These are phyloP conservation scores for Sarcophaga caerulescens DNA, from an alignment of 2,888 invertebrate genomes.

Conservation along the genomic window DNA sequence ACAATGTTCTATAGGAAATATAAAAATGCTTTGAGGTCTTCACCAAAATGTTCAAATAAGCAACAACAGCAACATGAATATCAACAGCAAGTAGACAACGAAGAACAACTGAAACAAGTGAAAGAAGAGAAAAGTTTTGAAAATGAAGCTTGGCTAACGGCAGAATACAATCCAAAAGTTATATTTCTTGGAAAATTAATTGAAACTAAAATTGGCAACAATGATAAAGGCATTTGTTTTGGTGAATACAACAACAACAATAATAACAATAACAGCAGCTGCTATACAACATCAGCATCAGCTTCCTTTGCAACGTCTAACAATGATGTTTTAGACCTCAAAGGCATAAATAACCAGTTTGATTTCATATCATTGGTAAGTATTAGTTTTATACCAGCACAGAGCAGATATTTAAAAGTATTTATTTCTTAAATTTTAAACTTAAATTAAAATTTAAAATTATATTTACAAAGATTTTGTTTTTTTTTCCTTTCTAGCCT, in stretches of 20 bases:
- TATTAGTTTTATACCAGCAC: conserved; percentile 39
- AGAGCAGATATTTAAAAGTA: conserved; percentile 1
- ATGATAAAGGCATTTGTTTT: conserved; percentile 49
- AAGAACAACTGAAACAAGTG: conserved; percentile 16
- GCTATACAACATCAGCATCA: conserved; percentile 57
- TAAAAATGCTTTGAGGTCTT: conserved; percentile 70
- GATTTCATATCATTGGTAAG: conserved; percentile 67
- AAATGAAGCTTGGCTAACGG: conserved; percentile 69
- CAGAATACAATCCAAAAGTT: conserved; percentile 73
- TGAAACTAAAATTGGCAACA: conserved; percentile 78
- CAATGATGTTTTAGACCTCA: conserved; percentile 60
- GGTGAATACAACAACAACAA: conserved; percentile 57
- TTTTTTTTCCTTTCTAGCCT: conserved; percentile 69
- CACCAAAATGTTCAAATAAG: conserved; percentile 4
- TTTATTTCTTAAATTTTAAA: conserved; percentile 6
- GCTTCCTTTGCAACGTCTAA: conserved; percentile 47
- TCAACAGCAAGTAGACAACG: conserved; percentile 7
- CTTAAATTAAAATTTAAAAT: background rate
- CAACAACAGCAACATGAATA: conserved; percentile 9
- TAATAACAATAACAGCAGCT: conserved; percentile 2
- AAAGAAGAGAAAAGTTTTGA: conserved; percentile 53
- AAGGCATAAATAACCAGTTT: conserved; percentile 65
- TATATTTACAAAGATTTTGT: background rate
- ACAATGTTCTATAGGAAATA: conserved; percentile 79
- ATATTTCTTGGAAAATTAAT: conserved; percentile 81